Base-by-base conservation (phyloP, 1,140 invertebrate genomes). In the Elymnias hypermnestra region DNA sequence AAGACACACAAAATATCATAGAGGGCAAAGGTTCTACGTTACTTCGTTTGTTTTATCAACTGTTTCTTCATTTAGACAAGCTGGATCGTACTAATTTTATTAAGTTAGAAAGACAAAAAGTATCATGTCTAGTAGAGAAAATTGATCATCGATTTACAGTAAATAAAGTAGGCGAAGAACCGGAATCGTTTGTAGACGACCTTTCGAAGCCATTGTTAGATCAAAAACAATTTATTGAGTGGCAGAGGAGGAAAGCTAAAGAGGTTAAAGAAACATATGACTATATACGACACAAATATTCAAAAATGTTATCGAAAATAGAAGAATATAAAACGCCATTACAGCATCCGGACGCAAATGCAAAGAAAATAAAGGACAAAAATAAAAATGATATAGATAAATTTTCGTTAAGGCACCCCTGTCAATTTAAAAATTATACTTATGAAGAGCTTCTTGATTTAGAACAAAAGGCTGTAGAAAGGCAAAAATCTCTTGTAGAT, bases 51-150 rank as follows among this genome's bases (percentile, higher is more conserved):
- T 88, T 90, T 58, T 90, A 90, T 68, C 85, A 89, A 67, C 56
- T 91, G 7, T 91, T 89, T 59, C 65, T 91, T 9, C 75, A 78
- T 48, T 70, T 91, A n/a, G 87, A 90, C 35, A 87, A 86, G 52
- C 88, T 86, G 57, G 87, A 89, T 64, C 69, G 78, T 9, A 67
- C 86, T 23, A 70, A 89, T 46, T 89, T 89, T 51, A 86, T 89
- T 15, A 87, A 87, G 38, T 55, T 75, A 23, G 83, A 88, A 43
- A 75, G 77, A 46, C 79, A 88, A 55, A 71, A 72, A 72, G 55
- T 79, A 45, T 72, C 86, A 29, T 42, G 57, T 45, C 56, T 83
- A 60, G 44, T 82, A 48, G 23, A 74, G 17, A 65, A 88, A 71
- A 44, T 79, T 31, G 47, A 74, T 44, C 65, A 84, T 59, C 60